Percentiles rank a stretch among this genome's conserved stretches.
phyloP scores from a whole-genome alignment of 2,113 vertebrate genomes.

The Cephalopterus ornatus region DNA sequence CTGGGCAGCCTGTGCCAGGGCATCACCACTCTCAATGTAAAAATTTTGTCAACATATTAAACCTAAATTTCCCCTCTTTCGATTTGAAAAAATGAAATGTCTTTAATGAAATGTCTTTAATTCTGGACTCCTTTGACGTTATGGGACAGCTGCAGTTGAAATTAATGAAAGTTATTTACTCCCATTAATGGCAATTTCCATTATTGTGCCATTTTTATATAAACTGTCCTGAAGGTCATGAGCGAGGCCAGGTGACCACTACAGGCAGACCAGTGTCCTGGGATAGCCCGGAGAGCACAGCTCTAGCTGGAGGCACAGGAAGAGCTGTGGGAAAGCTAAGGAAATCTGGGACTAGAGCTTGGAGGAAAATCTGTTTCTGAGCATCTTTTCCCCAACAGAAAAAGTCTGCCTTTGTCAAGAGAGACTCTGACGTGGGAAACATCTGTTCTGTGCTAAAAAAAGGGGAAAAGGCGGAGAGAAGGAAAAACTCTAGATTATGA shows the following conservation, averaged over 20 bases:
- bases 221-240: not conserved
- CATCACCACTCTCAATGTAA: fast-evolving
- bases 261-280: not conserved
- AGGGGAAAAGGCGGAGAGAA: not conserved
- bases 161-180: constrained; percentile 46
- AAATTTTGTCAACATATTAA: not conserved
- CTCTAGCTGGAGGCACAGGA: not conserved
- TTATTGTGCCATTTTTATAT: constrained; percentile 11
- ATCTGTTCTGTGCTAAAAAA: constrained; percentile 56
- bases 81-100: not conserved
- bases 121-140: constrained; percentile 40
- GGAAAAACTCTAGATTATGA: not conserved
- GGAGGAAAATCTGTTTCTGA: not conserved
- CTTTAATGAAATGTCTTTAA: constrained; percentile 4
- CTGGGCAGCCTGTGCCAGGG: not conserved
- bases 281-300: not conserved
- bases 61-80: not conserved
- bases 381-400: not conserved
- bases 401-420: constrained; percentile 38
- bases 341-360: not conserved
- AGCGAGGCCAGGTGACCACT: not conserved
- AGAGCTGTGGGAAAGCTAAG: not conserved
- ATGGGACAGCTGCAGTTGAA: not conserved
- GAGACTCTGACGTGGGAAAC: constrained; percentile 43
- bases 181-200: constrained; percentile 45